A percentile compares a stretch with the other conserved stretches of the same genome.
Conservation (phyloP, 2,797 vertebrate species). For the Apogon hyalosoma region DNA sequence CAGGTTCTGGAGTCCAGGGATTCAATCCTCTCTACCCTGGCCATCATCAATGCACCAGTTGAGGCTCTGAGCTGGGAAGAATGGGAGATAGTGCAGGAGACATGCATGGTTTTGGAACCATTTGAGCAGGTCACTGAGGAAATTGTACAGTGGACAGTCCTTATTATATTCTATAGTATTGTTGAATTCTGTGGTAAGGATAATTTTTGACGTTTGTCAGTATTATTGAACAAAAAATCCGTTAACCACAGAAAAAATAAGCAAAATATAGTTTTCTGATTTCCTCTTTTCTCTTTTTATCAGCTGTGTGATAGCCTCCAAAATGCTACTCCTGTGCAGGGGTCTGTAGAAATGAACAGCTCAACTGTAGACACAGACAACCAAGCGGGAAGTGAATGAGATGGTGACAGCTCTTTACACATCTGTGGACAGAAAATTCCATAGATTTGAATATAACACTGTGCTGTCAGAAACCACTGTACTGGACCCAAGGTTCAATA, state of each 20-base stretch:
- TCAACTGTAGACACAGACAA: constrained; percentile 1
- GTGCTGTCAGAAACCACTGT: constrained; percentile 13
- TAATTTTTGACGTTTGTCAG: too few species aligned
- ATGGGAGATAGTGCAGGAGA: constrained; percentile 13
- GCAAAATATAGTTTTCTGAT: too few species aligned
- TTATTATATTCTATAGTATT: not conserved
- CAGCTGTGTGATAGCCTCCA: constrained; percentile 18
- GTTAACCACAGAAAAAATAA: too few species aligned
- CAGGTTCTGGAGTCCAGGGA: constrained; percentile 25
- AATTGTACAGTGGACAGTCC: constrained; percentile 19
- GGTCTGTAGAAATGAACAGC: constrained; percentile 20
- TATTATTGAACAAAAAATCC: too few species aligned
- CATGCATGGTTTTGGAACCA: constrained; percentile 9
- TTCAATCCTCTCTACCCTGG: constrained; percentile 35
- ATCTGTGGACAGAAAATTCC: constrained; percentile 22
- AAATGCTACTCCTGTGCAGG: constrained; percentile 16
- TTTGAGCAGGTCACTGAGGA: constrained; percentile 47
- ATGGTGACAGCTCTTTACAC: not conserved
- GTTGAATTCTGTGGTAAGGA: not conserved
- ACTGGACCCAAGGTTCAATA: constrained; percentile 14
- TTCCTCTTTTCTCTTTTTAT: not conserved
- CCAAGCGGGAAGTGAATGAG: not conserved
- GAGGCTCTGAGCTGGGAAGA: constrained; percentile 26
- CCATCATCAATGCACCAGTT: constrained; percentile 2
- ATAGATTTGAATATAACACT: constrained; percentile 11